Evolutionary conservation across 2,113 vertebrate species (phyloP).

Genomic region (Jaculus jaculus): DNA sequence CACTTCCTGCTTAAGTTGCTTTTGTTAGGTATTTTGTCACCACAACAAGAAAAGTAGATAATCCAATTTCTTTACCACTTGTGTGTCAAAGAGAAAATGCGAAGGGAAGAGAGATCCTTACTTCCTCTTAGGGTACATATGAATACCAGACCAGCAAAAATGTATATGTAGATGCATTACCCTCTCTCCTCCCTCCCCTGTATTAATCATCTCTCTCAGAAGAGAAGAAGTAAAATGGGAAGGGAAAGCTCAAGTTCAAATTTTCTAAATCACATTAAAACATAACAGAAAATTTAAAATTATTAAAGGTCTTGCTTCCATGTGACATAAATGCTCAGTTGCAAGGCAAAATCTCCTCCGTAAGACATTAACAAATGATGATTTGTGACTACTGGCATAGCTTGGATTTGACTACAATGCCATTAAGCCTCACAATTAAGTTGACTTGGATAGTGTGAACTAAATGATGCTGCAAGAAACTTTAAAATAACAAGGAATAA

Average conservation of each 20-base stretch:
- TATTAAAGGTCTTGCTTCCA: neutral
- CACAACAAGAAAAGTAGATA: too few relatives aligned
- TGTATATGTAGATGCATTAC: neutral
- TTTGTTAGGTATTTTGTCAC: too few relatives aligned
- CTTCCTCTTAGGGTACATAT: neutral
- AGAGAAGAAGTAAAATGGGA: too few relatives aligned
- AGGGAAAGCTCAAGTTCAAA: neutral
- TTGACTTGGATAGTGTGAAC: neutral
- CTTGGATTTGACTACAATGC: neutral
- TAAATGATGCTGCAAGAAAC: neutral
- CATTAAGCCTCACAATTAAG: neutral
- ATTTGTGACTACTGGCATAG: neutral
- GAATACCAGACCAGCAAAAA: neutral
- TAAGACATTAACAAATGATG: neutral
- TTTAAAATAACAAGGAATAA: constrained; percentile 38
- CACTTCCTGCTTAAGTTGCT: too few relatives aligned
- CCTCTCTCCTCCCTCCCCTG: neutral
- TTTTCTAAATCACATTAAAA: neutral
- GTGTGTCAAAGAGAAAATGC: too few relatives aligned
- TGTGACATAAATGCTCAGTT: neutral
- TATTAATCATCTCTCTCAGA: neutral
- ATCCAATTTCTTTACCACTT: too few relatives aligned
- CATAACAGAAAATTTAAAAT: neutral
- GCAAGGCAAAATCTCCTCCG: neutral
- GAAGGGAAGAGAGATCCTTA: neutral